Conservation (phyloP, 2,113 vertebrate species). For the Aspidoscelis tigris region DNA sequence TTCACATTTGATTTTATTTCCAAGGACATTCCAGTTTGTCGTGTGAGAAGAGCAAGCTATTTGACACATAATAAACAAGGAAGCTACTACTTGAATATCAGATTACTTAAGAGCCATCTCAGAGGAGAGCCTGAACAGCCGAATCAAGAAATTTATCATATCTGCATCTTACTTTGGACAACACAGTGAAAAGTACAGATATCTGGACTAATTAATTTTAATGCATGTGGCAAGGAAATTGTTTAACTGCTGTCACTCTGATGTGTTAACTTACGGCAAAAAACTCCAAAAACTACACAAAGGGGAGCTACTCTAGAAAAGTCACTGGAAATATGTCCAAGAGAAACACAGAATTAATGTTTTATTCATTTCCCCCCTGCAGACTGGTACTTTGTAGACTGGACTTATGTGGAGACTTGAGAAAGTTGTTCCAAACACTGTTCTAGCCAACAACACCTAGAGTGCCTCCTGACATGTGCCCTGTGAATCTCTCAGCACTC, state of each 20-base stretch:
- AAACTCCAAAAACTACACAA: not conserved
- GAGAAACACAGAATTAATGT: not conserved
- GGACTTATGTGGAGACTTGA: not conserved
- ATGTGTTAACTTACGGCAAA: conserved; percentile 4
- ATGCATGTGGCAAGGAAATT: not conserved
- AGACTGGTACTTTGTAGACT: not conserved
- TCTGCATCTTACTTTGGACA: not conserved
- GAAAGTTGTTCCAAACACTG: not conserved
- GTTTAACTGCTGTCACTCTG: not conserved
- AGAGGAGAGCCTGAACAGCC: not conserved
- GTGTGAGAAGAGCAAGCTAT: not conserved
- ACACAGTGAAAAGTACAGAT: not conserved
- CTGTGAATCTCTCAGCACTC: no score
- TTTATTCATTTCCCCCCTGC: not conserved
- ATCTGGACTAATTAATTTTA: not conserved
- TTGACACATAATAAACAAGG: not conserved
- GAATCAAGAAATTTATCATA: not conserved
- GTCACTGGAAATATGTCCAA: not conserved
- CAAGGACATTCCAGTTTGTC: not conserved
- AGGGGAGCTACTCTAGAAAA: not conserved
- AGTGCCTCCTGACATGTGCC: no score
- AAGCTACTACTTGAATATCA: not conserved
- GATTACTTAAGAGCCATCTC: not conserved
- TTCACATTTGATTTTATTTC: not conserved
- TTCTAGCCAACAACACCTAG: not conserved